phyloP scores from a whole-genome alignment of 2,888 invertebrate genomes.

The Punctoribates punctum region DNA sequence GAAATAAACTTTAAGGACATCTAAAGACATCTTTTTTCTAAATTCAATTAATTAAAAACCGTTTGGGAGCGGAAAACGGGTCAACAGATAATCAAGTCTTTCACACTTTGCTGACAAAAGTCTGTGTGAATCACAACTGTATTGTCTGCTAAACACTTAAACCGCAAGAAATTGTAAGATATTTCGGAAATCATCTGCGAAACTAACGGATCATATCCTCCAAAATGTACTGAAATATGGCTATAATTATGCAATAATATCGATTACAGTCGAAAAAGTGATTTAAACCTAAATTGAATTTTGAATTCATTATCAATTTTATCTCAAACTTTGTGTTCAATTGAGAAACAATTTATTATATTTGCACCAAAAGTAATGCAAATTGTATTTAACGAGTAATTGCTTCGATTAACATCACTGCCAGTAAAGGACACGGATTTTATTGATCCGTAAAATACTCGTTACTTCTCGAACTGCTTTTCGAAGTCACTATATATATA shows the following conservation, averaged over 20 bases:
- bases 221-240: neutral
- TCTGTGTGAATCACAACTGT: neutral
- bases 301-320: neutral
- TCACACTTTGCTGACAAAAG: neutral
- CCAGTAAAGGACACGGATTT: neutral
- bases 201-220: neutral
- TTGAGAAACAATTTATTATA: neutral
- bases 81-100: neutral
- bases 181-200: too few species aligned
- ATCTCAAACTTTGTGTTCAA: neutral
- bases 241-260: neutral
- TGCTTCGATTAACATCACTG: slow-evolving; percentile 33
- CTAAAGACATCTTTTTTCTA: slow-evolving; percentile 18
- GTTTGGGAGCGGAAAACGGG: slow-evolving; percentile 7
- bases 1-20: slow-evolving; percentile 19
- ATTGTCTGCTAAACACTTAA: neutral
- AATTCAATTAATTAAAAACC: slow-evolving; percentile 6
- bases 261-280: too few species aligned
- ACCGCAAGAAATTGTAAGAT: neutral
- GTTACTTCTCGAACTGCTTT: neutral
- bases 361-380: neutral
- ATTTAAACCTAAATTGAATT: neutral
- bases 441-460: slow-evolving; percentile 25
- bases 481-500: neutral
- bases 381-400: slow-evolving; percentile 26